Conservation (phyloP, 2,113 vertebrate genomes). For the Pandion haliaetus region DNA sequence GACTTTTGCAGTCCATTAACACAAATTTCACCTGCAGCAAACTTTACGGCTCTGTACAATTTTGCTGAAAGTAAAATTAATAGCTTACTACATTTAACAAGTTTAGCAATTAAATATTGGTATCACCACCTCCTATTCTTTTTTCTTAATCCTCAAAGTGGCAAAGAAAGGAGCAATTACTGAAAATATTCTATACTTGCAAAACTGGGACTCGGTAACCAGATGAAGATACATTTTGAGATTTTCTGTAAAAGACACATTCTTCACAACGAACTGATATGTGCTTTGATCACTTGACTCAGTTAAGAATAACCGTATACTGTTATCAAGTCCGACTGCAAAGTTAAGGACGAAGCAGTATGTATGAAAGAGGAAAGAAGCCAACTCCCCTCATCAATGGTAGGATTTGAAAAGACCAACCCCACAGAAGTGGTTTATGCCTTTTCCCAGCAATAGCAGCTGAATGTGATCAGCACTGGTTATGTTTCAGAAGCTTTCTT, state of each 20-base stretch:
- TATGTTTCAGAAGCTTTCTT: not conserved
- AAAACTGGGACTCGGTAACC: not conserved
- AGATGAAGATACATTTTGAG: not conserved
- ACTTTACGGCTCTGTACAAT: not conserved
- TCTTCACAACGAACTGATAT: not conserved
- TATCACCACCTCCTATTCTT: not conserved
- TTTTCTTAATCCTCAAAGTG: not conserved
- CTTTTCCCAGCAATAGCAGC: not conserved
- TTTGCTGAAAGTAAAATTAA: not conserved
- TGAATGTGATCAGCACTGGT: not conserved
- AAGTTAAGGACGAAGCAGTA: not conserved
- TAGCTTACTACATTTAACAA: not conserved
- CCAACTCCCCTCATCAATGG: not conserved
- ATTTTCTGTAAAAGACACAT: not conserved
- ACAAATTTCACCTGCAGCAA: not conserved
- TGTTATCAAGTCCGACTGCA: not conserved
- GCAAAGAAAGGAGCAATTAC: not conserved
- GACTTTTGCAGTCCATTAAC: not conserved
- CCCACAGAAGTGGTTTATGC: not conserved
- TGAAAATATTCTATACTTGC: not conserved
- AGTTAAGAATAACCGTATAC: not conserved
- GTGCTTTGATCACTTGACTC: not conserved
- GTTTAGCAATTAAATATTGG: not conserved
- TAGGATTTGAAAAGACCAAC: not conserved
- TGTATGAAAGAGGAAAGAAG: not conserved